Conservation (phyloP, 2,888 invertebrate species). For the Stegana nigrithorax region DNA sequence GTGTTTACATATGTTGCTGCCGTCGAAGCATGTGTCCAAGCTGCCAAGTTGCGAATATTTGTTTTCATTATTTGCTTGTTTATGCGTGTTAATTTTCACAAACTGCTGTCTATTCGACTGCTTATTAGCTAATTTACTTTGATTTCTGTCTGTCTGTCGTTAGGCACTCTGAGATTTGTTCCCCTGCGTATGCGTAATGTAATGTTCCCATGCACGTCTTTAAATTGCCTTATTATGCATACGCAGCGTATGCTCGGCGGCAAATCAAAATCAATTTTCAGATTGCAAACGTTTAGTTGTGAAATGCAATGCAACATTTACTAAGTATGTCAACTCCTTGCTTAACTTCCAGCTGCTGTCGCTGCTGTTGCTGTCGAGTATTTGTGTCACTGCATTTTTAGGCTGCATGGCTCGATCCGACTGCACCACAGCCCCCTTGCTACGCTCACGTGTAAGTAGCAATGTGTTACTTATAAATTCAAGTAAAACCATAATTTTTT, state of each 20-base stretch:
- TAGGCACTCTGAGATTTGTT: no score
- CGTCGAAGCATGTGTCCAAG: no score
- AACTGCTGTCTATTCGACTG: not conserved
- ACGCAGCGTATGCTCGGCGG: not conserved
- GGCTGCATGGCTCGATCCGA: not conserved
- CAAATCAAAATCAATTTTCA: not conserved
- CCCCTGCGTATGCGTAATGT: no score
- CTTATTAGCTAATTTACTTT: slow-evolving; percentile 32
- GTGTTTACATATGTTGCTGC: no score
- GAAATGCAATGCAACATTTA: not conserved
- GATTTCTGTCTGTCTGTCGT: slow-evolving; percentile 23
- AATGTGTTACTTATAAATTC: not conserved
- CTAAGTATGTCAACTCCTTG: not conserved
- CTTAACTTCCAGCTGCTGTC: no score
- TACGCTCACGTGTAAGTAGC: not conserved
- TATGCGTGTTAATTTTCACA: slow-evolving; percentile 5
- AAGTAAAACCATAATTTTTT: no score
- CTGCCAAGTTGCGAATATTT: no score
- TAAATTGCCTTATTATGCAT: no score
- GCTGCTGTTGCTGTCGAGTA: not conserved
- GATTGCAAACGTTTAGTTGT: not conserved
- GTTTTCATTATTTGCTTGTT: not conserved
- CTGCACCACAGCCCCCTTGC: not conserved
- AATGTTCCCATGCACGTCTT: no score
- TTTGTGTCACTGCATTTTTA: slow-evolving; percentile 8